Evolutionary conservation across 2,797 vertebrate genomes (phyloP).

Genomic region (Gymnothorax reevesii): DNA sequence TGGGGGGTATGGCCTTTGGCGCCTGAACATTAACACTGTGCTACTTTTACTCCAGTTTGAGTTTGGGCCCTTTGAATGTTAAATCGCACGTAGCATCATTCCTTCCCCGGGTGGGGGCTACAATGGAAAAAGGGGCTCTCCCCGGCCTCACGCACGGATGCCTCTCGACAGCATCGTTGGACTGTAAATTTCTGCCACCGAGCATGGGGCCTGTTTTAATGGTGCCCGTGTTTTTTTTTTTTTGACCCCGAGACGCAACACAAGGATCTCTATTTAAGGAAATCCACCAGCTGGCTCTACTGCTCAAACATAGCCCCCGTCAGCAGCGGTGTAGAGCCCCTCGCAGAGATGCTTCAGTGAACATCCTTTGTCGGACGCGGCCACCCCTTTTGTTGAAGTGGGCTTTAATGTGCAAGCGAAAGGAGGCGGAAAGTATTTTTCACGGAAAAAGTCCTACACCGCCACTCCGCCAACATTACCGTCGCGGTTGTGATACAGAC

Average conservation of each 20-base stretch:
- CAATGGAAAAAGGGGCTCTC: not conserved
- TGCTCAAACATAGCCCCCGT: constrained; percentile 39
- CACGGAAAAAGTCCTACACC: not conserved
- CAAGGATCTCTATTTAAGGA: constrained; percentile 40
- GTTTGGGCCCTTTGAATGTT: not conserved
- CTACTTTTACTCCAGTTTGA: not conserved
- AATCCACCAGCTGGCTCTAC: constrained; percentile 7
- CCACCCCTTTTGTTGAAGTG: not conserved
- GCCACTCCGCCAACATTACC: not conserved
- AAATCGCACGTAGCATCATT: not conserved
- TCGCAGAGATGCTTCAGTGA: constrained; percentile 29
- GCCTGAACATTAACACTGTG: not conserved
- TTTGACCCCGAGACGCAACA: constrained; percentile 17
- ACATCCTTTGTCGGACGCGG: constrained; percentile 11
- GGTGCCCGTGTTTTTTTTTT: constrained; percentile 24
- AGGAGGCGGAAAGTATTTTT: not conserved
- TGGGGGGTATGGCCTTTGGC: not conserved
- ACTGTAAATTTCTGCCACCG: constrained; percentile 33
- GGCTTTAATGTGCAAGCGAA: constrained; percentile 4
- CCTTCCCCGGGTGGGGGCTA: not conserved
- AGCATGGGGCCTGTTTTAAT: constrained; percentile 29
- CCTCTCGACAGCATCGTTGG: constrained; percentile 13
- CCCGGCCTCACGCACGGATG: constrained; percentile 38
- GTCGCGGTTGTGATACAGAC: not conserved
- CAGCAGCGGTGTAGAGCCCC: constrained; percentile 30